These are phyloP conservation scores for Forbesichthys papilliferus DNA, from an alignment of 2,113 vertebrate genomes.

Conservation along the genomic window DNA sequence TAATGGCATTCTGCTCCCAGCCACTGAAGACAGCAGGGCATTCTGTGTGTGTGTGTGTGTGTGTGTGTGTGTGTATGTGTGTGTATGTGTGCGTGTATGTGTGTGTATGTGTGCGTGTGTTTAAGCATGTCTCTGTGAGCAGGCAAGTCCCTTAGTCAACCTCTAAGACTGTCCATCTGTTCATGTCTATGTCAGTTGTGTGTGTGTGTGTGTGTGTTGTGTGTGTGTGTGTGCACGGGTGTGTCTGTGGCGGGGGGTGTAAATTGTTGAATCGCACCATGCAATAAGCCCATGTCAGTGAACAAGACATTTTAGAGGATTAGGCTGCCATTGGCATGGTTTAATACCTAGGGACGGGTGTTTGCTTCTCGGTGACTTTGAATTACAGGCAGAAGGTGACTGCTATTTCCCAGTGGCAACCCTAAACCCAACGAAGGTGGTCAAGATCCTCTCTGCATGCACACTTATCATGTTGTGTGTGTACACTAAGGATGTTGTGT, in stretches of 20 bases:
- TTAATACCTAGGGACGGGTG: too few species aligned
- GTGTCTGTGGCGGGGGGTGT: conserved; percentile 14
- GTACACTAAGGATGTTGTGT: too few species aligned
- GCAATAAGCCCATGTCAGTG: conserved; percentile 18
- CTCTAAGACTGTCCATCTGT: conserved; percentile 50
- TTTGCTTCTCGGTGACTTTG: too few species aligned
- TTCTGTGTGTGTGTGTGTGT: conserved; percentile 27
- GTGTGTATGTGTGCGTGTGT: conserved; percentile 12
- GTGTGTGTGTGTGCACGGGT: conserved; percentile 10
- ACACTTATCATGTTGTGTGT: too few species aligned
- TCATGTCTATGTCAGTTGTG: neutral
- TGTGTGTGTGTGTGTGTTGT: conserved; percentile 7
- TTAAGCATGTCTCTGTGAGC: conserved; percentile 12
- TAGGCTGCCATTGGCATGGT: too few species aligned
- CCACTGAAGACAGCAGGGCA: conserved; percentile 18
- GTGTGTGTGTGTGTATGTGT: conserved; percentile 23
- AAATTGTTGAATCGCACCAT: conserved; percentile 26
- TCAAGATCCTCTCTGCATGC: too few species aligned
- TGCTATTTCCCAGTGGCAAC: too few species aligned
- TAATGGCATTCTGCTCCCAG: conserved; percentile 4
- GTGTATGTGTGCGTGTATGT: conserved; percentile 14
- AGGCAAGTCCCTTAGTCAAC: conserved; percentile 31
- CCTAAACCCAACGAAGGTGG: too few species aligned
- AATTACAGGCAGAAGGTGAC: too few species aligned
- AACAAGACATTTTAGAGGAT: too few species aligned